phyloP scores from a whole-genome alignment of 2,113 vertebrate genomes.

The Cavia porcellus region DNA sequence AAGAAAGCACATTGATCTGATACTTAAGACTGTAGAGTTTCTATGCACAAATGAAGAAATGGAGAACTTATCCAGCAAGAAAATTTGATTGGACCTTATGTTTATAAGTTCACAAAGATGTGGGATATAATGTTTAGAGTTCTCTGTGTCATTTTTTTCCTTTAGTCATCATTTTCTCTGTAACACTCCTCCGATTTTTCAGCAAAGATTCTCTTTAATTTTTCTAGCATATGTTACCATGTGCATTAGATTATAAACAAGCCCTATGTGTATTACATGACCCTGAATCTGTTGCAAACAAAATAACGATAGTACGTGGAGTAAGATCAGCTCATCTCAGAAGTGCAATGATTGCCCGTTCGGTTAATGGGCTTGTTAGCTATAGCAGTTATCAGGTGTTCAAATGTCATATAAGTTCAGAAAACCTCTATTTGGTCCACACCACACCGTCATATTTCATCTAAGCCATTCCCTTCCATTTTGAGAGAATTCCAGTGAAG shows the following conservation, averaged over 20 bases:
- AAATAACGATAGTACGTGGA: not conserved
- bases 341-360: not conserved
- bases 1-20: not conserved
- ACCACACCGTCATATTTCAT: conserved; percentile 46
- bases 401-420: not conserved
- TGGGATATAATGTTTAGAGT: not conserved
- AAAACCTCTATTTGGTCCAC: conserved; percentile 53
- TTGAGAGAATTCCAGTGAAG: conserved; percentile 61
- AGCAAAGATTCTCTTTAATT: not conserved
- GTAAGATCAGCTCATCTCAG: not conserved
- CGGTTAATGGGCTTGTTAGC: not conserved
- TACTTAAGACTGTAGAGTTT: not conserved
- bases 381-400: not conserved
- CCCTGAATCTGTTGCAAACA: not conserved
- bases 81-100: not conserved
- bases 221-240: not conserved
- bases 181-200: not conserved
- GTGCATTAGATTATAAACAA: not conserved
- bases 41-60: not conserved
- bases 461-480: conserved; percentile 53
- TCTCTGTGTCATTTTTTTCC: not conserved
- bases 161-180: not conserved
- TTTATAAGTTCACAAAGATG: not conserved
- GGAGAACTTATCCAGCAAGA: not conserved
- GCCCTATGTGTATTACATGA: not conserved